Evolutionary conservation across 2,113 vertebrate genomes (phyloP).

Genomic region (Crotalus helleri): DNA sequence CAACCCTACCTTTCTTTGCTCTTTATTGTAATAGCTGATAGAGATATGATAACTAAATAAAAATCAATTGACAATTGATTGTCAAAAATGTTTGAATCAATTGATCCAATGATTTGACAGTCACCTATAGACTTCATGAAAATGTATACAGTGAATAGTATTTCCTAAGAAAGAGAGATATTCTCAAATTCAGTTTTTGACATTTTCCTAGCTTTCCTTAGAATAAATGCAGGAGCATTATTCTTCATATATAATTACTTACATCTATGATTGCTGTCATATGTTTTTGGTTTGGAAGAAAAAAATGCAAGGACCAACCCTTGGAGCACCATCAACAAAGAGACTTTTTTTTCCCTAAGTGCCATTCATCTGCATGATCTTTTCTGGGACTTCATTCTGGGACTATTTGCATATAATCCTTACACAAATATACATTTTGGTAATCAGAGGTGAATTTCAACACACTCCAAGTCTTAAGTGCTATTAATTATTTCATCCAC

Average conservation of each 20-base stretch:
- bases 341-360: not conserved
- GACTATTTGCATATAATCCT: slow-evolving; percentile 47
- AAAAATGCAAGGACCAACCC: too few species aligned
- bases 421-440: slow-evolving; percentile 43
- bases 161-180: not conserved
- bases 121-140: not conserved
- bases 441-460: slow-evolving; percentile 43
- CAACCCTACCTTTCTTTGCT: not conserved
- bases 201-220: not conserved
- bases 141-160: not conserved
- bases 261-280: not conserved
- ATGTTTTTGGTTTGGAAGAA: not conserved
- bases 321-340: not conserved
- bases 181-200: not conserved
- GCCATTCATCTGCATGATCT: not conserved
- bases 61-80: not conserved
- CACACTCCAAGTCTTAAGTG: slow-evolving; percentile 49
- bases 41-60: not conserved
- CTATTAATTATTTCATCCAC: slow-evolving; percentile 57
- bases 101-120: not conserved
- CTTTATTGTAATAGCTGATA: not conserved
- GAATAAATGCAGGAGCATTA: not conserved
- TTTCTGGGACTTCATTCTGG: slow-evolving; percentile 5
- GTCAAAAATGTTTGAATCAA: not conserved
- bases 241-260: not conserved